Conservation (phyloP, 2,113 vertebrate genomes). For the Mobula hypostoma region DNA sequence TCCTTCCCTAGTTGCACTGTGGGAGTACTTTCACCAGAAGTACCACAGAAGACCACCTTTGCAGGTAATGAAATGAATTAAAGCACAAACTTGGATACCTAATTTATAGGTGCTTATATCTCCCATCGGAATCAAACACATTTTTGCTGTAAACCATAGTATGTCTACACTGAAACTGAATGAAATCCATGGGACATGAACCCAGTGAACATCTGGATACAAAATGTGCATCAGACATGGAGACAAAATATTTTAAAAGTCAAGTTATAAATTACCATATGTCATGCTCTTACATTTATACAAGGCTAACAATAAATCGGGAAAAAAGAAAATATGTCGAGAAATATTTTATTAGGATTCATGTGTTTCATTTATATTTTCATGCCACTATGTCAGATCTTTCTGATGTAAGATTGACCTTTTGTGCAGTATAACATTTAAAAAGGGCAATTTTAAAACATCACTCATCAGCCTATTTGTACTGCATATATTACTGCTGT, state of each 20-base stretch:
- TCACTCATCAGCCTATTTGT: not conserved
- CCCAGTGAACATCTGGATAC: not conserved
- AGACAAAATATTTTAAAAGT: not conserved
- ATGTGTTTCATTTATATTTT: not conserved
- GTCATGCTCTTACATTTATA: not conserved
- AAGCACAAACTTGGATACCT: too few species aligned
- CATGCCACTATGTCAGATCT: not conserved
- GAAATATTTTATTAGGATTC: not conserved
- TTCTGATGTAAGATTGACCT: constrained; percentile 9
- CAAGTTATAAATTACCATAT: not conserved
- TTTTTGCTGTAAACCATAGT: not conserved
- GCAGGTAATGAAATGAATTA: too few species aligned
- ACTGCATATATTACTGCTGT: not conserved
- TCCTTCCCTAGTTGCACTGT: too few species aligned
- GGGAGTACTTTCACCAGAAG: too few species aligned
- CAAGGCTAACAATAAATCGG: not conserved
- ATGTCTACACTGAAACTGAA: not conserved
- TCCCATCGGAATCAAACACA: not conserved
- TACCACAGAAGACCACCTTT: too few species aligned
- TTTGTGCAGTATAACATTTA: not conserved
- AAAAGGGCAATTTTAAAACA: not conserved
- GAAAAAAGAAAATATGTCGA: constrained; percentile 21
- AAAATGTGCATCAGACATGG: not conserved
- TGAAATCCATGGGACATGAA: not conserved
- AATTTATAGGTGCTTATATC: too few species aligned